Base-by-base conservation (phyloP, 2,888 invertebrate species). In the Anagyrus pseudococci region DNA sequence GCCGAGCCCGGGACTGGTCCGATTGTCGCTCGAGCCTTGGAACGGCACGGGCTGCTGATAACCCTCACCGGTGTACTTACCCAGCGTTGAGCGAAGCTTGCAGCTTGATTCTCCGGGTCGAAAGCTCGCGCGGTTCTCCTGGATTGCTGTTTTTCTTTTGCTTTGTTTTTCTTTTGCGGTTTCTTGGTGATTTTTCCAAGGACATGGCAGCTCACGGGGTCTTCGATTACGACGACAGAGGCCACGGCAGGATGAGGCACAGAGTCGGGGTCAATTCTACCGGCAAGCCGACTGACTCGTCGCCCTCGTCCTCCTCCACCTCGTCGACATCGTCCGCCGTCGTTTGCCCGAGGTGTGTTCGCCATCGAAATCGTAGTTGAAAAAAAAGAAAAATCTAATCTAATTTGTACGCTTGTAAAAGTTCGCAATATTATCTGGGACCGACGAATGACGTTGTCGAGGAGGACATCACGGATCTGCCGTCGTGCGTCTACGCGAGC, bases 401-500 rank as follows among this genome's bases (percentile, higher is more conserved):
- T n/a, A n/a, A n/a, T n/a, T n/a, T n/a, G n/a, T n/a, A n/a, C n/a
- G n/a, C n/a, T n/a, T n/a, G n/a, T n/a, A n/a, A n/a, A 65, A 78
- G 79, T 67, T 71, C 73, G 40, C 78, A 78, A 58, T 80, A 79
- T 61, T 80, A 79, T 62, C 73, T 79, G 37, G 78, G 77, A 1
- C 75, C 76, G 2, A 76, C 71, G 60, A 75, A 72, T 47, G 86
- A 86, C 67, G 79, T 85, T 47, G 85, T 84, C 59, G 86, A 86
- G 82, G 87, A 89, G 75, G 81, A 87, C 73, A 85, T 90, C 15
- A 82, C 87, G 4, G 93, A 93, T 71, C 83, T 93, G 69, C 92
- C 92, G 0, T 92, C 92, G 43, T 93, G 93, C 79, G 90, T 92
- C 61, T 93, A 92, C 79, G 93, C 86, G 80, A 70, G 87, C 81